Base-by-base conservation (phyloP, 2,888 invertebrate genomes). In the Xestia rhomboidea region DNA sequence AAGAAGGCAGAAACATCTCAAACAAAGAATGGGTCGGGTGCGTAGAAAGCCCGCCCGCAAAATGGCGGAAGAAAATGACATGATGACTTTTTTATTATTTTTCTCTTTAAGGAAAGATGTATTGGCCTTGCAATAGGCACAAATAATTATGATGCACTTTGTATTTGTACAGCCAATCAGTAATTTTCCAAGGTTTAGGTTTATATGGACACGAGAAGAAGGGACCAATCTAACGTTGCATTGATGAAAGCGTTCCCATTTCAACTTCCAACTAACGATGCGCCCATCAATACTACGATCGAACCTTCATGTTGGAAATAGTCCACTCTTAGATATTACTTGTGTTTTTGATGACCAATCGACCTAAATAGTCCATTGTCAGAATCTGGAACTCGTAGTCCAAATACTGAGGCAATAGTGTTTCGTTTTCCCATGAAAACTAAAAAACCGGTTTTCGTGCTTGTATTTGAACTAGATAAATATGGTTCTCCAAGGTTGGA, bases 331-430 rank as follows among this genome's bases (percentile, higher is more conserved):
- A 46, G 63, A 54, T 81, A 64, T 54, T 54, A 81, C 81, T 81
- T 15, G 8, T 34, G 30, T 46, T 38, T 57, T 41, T 27, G 41
- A 49, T 44, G 11, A 30, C 21, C 57, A 60, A 66, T 82, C 82
- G 49, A 44, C 78, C 78, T 66, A 15, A 82, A 66, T 66, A 60
- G 49, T 10, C 41, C 27, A 79, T 79, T 82, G 57, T 82, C 24
- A 27, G 76, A 76, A 82, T 76, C 66, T 76, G 44, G 66, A 76
- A 24, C 82, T 66, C 7, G 11, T 18, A n/a, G 18, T 46, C 44
- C 63, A 30, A 51, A 51, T 13, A 30, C 41, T 21, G n/a, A 30
- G 57, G 41, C 68, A 67, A 64, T 38, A 30, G 78, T 38, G 21
- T 54, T n/a, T 24, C 8, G 2, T 49, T 69, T 49, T 69, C 3